Conservation (phyloP, 2,888 invertebrate genomes). For the Drosophila anomalata region DNA sequence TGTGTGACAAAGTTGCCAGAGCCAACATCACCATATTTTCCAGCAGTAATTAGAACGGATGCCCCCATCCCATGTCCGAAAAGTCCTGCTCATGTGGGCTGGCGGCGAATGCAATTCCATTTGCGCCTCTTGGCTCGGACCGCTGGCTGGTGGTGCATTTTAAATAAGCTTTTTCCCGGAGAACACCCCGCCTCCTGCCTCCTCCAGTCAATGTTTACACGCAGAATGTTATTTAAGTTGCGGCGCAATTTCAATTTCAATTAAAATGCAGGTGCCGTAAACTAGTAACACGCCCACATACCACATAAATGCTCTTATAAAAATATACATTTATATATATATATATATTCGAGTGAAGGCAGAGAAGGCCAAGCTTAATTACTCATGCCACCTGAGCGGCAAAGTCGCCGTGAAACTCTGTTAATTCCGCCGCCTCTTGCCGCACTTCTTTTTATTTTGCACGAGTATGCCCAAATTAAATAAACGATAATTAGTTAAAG, state of each 20-base stretch:
- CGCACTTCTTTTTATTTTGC: conserved; percentile 8
- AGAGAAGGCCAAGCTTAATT: conserved; percentile 65
- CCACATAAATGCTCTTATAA: conserved; percentile 20
- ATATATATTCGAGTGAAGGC: conserved; percentile 31
- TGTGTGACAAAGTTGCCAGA: conserved; percentile 65
- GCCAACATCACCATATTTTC: conserved; percentile 73
- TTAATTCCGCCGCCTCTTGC: conserved; percentile 18
- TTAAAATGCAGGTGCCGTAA: conserved; percentile 64
- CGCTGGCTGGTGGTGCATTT: conserved; percentile 47
- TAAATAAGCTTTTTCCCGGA: conserved; percentile 49
- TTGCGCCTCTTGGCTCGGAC: conserved; percentile 24
- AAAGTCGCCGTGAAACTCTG: conserved; percentile 49
- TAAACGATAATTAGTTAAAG: conserved; percentile 78
- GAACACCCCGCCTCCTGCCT: conserved; percentile 23
- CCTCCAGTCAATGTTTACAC: conserved; percentile 60
- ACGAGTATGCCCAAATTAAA: conserved; percentile 56
- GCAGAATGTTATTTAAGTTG: conserved; percentile 73
- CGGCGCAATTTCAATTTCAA: conserved; percentile 73
- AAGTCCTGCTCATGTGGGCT: conserved; percentile 19
- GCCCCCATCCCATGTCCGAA: conserved; percentile 14
- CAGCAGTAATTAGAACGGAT: conserved; percentile 67
- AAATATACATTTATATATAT: conserved; percentile 2
- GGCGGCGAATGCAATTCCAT: conserved; percentile 61
- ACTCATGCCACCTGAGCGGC: conserved; percentile 64
- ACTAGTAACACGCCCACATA: conserved; percentile 36